Evolutionary conservation across 2,113 vertebrate genomes (phyloP).

Genomic region (Oriolus oriolus): DNA sequence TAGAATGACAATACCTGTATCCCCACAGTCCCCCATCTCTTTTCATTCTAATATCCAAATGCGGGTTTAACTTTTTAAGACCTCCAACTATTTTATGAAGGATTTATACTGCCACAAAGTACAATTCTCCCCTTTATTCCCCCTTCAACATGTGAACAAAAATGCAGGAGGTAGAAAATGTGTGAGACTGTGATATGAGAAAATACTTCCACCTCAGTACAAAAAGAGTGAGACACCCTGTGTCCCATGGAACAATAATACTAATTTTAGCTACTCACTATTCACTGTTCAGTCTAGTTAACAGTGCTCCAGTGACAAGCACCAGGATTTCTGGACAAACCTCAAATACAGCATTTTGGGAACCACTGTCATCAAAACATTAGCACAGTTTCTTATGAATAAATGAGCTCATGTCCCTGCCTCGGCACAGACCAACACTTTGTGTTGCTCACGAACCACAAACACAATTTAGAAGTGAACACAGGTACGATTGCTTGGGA

Average conservation of each 20-base stretch:
- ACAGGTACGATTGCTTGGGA: background rate
- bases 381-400: background rate
- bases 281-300: background rate
- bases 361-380: background rate
- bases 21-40: background rate
- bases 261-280: background rate
- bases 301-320: background rate
- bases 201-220: background rate
- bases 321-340: conserved; percentile 19
- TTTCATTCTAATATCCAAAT: background rate
- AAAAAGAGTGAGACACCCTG: background rate
- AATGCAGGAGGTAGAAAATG: background rate
- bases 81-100: background rate
- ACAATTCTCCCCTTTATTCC: background rate
- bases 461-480: background rate
- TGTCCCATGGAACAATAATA: background rate
- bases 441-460: fast-evolving
- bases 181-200: background rate
- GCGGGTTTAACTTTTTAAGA: background rate
- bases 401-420: background rate
- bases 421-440: background rate
- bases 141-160: background rate
- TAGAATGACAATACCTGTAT: background rate
- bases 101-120: background rate
- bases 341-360: background rate